Conservation (phyloP, 2,888 invertebrate genomes). For the Bimastos eiseni region DNA sequence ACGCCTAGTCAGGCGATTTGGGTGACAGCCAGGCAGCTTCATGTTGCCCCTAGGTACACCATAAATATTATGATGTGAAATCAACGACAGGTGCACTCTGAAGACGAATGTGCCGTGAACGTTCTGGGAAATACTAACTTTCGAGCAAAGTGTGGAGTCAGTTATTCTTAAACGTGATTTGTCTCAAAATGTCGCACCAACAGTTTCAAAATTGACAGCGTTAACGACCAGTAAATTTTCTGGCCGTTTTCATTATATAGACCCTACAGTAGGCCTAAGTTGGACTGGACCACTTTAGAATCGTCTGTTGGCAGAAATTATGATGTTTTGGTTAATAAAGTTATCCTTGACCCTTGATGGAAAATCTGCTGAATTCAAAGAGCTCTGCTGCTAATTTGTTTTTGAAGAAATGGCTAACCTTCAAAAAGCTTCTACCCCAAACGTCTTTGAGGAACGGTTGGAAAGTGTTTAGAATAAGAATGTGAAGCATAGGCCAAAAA, state of each 20-base stretch:
- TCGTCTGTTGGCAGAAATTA: not conserved
- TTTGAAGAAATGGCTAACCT: too few relatives aligned
- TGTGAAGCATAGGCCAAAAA: too few relatives aligned
- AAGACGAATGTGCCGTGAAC: not conserved
- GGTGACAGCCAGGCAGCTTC: not conserved
- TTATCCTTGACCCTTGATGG: not conserved
- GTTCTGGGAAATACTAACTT: not conserved
- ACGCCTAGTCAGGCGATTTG: too few relatives aligned
- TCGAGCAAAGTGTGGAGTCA: not conserved
- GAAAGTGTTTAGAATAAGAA: too few relatives aligned
- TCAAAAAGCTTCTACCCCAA: too few relatives aligned
- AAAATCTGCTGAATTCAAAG: too few relatives aligned
- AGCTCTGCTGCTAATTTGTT: too few relatives aligned
- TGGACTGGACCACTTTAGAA: not conserved
- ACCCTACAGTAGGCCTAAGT: too few relatives aligned
- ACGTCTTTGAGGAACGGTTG: too few relatives aligned
- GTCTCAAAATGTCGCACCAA: not conserved
- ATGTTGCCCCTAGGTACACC: not conserved
- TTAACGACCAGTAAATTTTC: not conserved
- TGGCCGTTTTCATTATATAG: not conserved
- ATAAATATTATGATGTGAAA: not conserved
- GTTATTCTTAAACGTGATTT: not conserved
- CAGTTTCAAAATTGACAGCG: not conserved
- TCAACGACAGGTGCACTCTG: not conserved
- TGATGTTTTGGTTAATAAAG: not conserved